Percentiles rank a stretch among this genome's conserved stretches.
Conservation (phyloP, 2,888 invertebrate genomes). For the Hyposoter didymator region DNA sequence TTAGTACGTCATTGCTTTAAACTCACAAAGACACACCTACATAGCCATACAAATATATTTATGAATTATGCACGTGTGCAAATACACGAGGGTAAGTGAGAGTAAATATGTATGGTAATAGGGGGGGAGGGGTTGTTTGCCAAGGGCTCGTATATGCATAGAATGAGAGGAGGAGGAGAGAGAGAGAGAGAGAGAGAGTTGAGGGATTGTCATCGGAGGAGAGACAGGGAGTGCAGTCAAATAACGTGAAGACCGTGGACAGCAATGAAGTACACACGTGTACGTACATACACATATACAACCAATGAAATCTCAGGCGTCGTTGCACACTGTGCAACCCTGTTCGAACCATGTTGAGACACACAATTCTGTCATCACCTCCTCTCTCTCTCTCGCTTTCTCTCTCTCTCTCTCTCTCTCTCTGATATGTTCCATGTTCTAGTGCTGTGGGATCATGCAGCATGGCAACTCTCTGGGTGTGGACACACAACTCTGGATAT, state of each 20-base stretch:
- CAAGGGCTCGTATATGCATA: constrained; percentile 11
- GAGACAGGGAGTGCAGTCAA: neutral
- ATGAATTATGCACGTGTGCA: constrained; percentile 49
- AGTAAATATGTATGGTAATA: constrained; percentile 61
- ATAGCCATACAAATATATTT: constrained; percentile 36
- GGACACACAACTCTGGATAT: constrained; percentile 37
- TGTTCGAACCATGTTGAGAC: constrained; percentile 24
- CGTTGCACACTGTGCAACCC: constrained; percentile 8
- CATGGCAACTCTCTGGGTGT: constrained; percentile 23
- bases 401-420: constrained; percentile 5
- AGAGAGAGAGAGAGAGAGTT: constrained; percentile 27
- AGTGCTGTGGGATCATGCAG: constrained; percentile 21
- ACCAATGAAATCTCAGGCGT: constrained; percentile 21
- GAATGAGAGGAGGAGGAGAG: constrained; percentile 9
- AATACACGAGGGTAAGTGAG: constrained; percentile 41
- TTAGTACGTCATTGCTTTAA: neutral
- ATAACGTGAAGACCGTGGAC: constrained; percentile 5
- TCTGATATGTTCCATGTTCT: constrained; percentile 10
- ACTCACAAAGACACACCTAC: neutral
- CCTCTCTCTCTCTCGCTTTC: neutral
- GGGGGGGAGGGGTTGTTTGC: constrained; percentile 26
- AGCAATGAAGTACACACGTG: constrained; percentile 43
- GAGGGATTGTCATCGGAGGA: constrained; percentile 41
- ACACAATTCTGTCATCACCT: constrained; percentile 28
- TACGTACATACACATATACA: neutral